These are phyloP conservation scores for Notoglanidium macrostoma DNA, from an alignment of 2,797 vertebrate species.

Conservation along the genomic window DNA sequence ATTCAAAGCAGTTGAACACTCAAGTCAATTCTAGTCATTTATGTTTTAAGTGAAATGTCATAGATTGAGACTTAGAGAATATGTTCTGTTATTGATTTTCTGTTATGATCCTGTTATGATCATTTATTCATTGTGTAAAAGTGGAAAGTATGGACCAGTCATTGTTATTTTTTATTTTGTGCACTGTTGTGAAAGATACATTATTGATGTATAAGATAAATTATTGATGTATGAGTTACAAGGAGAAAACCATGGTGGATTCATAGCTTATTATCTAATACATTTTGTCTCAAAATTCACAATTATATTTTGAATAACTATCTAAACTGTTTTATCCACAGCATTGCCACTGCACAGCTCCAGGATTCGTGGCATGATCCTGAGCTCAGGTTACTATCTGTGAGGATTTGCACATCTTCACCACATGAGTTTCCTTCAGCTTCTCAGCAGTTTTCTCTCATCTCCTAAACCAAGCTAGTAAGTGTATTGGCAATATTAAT, in stretches of 20 bases:
- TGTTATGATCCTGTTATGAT: neutral
- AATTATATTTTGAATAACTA: neutral
- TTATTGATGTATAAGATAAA: neutral
- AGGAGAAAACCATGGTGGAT: neutral
- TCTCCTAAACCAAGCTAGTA: neutral
- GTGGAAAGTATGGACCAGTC: neutral
- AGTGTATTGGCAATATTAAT: neutral
- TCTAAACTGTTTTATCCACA: neutral
- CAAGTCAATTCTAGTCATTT: neutral
- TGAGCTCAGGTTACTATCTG: neutral
- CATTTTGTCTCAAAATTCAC: neutral
- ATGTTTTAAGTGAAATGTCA: neutral
- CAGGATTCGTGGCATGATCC: neutral
- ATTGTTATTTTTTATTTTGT: neutral
- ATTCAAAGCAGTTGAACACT: neutral
- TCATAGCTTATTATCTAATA: neutral
- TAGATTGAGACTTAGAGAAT: neutral
- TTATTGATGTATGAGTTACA: neutral
- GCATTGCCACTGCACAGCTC: neutral
- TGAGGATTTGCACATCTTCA: neutral
- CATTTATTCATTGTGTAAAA: neutral
- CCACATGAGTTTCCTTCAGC: neutral
- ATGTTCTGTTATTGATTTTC: constrained; percentile 2
- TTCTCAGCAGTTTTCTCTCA: neutral
- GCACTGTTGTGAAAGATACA: neutral